Base-by-base conservation (phyloP, 2,113 vertebrate genomes). In the Pandion haliaetus region DNA sequence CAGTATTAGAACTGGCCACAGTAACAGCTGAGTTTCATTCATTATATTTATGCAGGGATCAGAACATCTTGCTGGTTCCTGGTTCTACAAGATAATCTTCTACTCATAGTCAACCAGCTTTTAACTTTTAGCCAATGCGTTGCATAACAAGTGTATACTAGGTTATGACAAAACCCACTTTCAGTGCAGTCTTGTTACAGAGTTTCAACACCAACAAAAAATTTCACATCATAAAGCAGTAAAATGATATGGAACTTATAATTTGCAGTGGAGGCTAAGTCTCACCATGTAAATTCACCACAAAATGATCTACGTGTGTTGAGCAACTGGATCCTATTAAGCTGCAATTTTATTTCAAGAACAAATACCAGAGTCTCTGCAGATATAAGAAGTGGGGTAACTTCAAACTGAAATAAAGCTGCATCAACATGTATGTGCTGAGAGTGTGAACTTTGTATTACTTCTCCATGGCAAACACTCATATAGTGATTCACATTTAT, bases 401-500 rank as follows among this genome's bases (percentile, higher is more conserved):
- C 65, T 82, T 74, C 61, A 85, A 65, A 90, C 15, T 59, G 50
- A 77, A 91, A 84, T 34, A 88, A 83, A 83, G 50, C 57, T 70
- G 29, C 63, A 85, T 55, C 42, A 82, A 76, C 32, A 78, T 2
- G 5, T 36, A 72, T 7, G 13, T 49, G 57, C 44, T 44, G 21
- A 23, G n/a, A 78, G 16, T 20, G 50, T 71, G 40, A 92, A 66
- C 18, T 82, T 55, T n/a, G 12, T 44, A 50, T 62, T 90, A 54
- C 44, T 57, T 72, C 40, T 50, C 77, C 66, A 59, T 23, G 45
- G 82, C 84, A 95, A 95, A 57, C 28, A n/a, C 20, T 86, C 62
- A 80, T 28, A 70, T 1, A 78, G 65, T 91, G 94, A 95, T 65
- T 95, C 88, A 91, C 9, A 20, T 80, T 88, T 47, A 96, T 89